Percentiles rank a stretch among this genome's conserved stretches.
Evolutionary conservation across 2,113 vertebrate species (phyloP).

Genomic region (Arizona elegans): DNA sequence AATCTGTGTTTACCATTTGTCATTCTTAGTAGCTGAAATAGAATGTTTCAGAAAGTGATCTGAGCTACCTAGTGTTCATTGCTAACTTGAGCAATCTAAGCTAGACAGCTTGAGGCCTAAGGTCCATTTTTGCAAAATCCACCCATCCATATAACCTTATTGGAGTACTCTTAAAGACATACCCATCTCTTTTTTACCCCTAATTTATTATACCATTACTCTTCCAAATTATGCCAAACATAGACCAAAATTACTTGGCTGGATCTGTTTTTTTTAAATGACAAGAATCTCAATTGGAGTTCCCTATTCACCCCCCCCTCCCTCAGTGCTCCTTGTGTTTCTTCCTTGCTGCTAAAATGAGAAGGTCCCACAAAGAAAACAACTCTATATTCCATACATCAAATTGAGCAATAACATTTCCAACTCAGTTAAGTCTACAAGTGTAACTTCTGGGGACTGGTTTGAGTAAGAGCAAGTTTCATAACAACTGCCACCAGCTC

Average conservation of each 20-base stretch:
- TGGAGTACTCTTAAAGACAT: neutral
- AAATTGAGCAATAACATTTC: constrained; percentile 60
- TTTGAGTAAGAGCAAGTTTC: constrained; percentile 10
- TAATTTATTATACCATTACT: neutral
- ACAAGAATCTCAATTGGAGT: neutral
- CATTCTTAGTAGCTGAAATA: neutral
- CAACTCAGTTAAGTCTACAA: constrained; percentile 26
- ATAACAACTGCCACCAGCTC: constrained; percentile 69
- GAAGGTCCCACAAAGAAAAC: constrained; percentile 32
- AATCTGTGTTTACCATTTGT: neutral
- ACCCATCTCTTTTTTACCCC: neutral
- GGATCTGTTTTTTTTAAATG: neutral
- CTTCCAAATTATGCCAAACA: neutral
- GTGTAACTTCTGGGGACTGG: constrained; percentile 12
- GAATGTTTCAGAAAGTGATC: neutral
- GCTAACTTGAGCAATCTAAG: neutral
- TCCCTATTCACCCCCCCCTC: constrained; percentile 8
- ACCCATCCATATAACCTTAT: neutral
- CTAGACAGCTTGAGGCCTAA: neutral
- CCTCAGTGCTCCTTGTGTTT: constrained; percentile 54
- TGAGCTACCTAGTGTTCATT: neutral
- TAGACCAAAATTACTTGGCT: neutral
- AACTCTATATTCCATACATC: constrained; percentile 37
- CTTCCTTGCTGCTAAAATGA: constrained; percentile 51
- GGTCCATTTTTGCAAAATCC: neutral